Percentiles rank a stretch among this genome's conserved stretches.
Conservation (phyloP, 2,113 vertebrate genomes). For the Chloebia gouldiae region DNA sequence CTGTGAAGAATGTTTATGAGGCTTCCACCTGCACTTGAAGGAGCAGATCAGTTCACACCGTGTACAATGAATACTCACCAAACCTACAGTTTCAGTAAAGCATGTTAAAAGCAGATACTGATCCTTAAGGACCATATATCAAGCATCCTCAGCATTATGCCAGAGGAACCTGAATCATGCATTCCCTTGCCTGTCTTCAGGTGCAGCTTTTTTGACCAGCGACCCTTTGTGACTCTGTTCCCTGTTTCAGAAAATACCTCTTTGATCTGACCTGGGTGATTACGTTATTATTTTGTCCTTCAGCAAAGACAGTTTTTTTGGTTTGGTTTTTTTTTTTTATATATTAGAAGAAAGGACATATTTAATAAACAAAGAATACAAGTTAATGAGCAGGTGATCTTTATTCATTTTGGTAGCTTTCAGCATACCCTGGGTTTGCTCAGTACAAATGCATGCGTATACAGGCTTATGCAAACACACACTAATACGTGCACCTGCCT, state of each 20-base stretch:
- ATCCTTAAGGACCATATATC: not conserved
- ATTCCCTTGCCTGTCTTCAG: not conserved
- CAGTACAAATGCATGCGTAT: not conserved
- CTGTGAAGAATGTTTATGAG: not conserved
- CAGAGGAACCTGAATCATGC: not conserved
- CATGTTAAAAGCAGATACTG: not conserved
- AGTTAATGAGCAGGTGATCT: not conserved
- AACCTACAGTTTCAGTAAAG: not conserved
- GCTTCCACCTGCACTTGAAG: not conserved
- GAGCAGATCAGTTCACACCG: not conserved
- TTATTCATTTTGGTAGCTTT: not conserved
- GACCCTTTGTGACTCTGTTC: not conserved
- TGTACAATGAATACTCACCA: not conserved
- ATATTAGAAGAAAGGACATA: not conserved
- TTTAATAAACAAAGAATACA: slow-evolving; percentile 2
- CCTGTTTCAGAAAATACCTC: not conserved
- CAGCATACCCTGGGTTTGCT: not conserved
- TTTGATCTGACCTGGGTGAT: not conserved
- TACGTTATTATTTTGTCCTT: slow-evolving; percentile 1
- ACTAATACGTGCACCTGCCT: not conserved
- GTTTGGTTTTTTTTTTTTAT: not conserved
- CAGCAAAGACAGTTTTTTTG: not conserved
- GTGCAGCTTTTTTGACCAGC: not conserved
- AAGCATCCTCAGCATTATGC: not conserved
- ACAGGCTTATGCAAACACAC: not conserved